These are phyloP conservation scores for Eupristina koningsbergeri DNA, from an alignment of 1,140 invertebrate species.

Conservation along the genomic window DNA sequence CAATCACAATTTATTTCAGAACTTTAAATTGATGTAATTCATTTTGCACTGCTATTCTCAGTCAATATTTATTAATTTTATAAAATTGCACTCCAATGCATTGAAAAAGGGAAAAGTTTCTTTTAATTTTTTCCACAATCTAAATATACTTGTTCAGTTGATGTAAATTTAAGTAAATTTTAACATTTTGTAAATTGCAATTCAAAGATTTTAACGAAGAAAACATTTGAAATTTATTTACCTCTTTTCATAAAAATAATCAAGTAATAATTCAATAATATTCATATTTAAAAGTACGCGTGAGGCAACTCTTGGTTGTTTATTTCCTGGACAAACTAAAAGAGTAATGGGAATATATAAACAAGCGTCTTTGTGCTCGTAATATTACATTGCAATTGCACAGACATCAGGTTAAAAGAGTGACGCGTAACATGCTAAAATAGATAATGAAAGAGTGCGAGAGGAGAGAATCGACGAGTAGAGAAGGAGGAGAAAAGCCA, in stretches of 20 bases:
- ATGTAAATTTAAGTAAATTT: neutral
- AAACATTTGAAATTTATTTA: neutral
- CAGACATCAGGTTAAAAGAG: neutral
- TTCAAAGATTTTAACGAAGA: conserved; percentile 12
- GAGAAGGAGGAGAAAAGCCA: conserved; percentile 32
- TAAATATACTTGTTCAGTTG: neutral
- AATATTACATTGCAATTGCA: neutral
- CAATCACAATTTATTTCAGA: neutral
- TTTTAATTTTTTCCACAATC: neutral
- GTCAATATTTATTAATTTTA: neutral
- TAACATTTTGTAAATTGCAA: too few relatives aligned
- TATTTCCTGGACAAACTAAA: conserved; percentile 14
- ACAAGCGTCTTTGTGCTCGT: neutral
- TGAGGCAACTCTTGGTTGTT: neutral
- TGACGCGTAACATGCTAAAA: conserved; percentile 2
- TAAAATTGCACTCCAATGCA: neutral
- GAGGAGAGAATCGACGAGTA: neutral
- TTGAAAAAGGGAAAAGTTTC: too few relatives aligned
- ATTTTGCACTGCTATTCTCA: neutral
- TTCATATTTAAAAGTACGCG: conserved; percentile 8
- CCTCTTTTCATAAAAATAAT: neutral
- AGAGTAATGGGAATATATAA: neutral
- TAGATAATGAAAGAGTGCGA: conserved; percentile 17
- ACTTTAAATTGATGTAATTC: neutral
- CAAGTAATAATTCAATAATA: neutral